phyloP scores from a whole-genome alignment of 2,113 vertebrate species.

The Salvelinus sp. region DNA sequence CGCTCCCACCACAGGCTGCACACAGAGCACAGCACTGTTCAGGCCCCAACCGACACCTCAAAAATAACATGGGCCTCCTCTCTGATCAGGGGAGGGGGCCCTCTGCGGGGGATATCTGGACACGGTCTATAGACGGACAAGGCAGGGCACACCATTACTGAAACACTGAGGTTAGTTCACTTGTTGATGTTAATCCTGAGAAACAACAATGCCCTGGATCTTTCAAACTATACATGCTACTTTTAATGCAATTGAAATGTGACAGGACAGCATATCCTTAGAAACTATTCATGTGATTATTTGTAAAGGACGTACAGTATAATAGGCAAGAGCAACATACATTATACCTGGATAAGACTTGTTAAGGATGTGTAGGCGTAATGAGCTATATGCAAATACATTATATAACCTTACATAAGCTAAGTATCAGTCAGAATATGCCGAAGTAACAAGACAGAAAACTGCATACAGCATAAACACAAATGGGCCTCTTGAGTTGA shows the following conservation, averaged over 20 bases:
- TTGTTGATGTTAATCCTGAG: background rate
- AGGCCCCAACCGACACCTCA: slow-evolving; percentile 43
- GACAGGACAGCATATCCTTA: background rate
- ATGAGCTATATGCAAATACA: no score
- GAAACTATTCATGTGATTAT: background rate
- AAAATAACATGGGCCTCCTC: slow-evolving; percentile 42
- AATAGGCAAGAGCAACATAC: background rate
- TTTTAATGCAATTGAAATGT: background rate
- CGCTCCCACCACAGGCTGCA: slow-evolving; percentile 57
- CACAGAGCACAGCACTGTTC: slow-evolving; percentile 69
- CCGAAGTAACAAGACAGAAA: background rate
- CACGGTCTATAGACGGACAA: background rate
- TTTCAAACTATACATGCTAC: background rate
- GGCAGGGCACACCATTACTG: background rate
- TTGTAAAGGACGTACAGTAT: background rate
- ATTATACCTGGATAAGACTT: background rate
- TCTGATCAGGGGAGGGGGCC: slow-evolving; percentile 14
- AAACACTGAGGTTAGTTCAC: background rate
- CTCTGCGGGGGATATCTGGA: slow-evolving; percentile 42
- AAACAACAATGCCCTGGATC: background rate
- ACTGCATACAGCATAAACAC: background rate
- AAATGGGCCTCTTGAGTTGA: background rate
- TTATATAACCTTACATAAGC: background rate
- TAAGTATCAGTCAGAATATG: background rate
- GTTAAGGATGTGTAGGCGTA: background rate